Conservation (phyloP, 2,113 vertebrate species). For the Pholis gunnellus region DNA sequence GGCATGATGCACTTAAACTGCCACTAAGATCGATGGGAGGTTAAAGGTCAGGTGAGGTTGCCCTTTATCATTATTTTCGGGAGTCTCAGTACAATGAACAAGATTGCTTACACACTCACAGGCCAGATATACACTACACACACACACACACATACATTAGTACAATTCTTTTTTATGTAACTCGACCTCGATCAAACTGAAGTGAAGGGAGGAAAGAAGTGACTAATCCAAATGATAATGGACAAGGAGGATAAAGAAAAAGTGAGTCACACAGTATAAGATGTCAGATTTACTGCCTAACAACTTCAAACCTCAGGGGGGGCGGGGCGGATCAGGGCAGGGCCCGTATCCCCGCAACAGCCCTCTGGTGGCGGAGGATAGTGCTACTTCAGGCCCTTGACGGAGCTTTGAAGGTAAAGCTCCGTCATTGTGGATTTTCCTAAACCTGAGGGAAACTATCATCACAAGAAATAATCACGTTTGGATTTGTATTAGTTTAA, state of each 20-base stretch:
- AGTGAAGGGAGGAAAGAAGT: background rate
- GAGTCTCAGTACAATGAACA: background rate
- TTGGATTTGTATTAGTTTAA: too few relatives aligned
- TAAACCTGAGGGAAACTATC: too few relatives aligned
- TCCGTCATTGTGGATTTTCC: too few relatives aligned
- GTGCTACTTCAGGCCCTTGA: too few relatives aligned
- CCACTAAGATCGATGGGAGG: constrained; percentile 37
- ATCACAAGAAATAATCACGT: too few relatives aligned
- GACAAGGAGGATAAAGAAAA: constrained; percentile 28
- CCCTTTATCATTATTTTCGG: constrained; percentile 19
- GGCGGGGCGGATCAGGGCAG: background rate
- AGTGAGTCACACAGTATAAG: constrained; percentile 45
- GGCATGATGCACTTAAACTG: constrained; percentile 45
- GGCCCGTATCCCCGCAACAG: constrained; percentile 30
- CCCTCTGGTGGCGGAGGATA: constrained; percentile 40
- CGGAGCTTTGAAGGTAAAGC: too few relatives aligned
- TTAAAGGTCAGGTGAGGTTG: constrained; percentile 18
- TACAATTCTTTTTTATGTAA: background rate
- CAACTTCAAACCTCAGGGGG: constrained; percentile 56
- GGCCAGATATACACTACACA: background rate
- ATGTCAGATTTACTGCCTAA: constrained; percentile 40
- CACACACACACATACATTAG: background rate
- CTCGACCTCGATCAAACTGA: constrained; percentile 3
- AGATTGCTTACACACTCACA: background rate
- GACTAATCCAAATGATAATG: constrained; percentile 40